These are phyloP conservation scores for Taphrorychus bicolor DNA, from an alignment of 2,888 invertebrate genomes.

Conservation along the genomic window DNA sequence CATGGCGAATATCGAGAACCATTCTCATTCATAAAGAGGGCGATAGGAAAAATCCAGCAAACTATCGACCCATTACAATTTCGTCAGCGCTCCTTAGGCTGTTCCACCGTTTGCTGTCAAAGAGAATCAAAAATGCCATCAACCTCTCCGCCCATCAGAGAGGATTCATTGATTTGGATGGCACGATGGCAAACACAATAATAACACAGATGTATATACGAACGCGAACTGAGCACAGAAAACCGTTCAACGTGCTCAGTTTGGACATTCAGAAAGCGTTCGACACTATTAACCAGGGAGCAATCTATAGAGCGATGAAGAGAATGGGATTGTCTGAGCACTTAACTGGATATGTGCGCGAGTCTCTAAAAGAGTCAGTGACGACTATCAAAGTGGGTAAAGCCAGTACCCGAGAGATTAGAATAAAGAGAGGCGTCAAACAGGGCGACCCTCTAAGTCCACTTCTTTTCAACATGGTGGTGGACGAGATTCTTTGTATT, in stretches of 20 bases:
- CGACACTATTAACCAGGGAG: neutral
- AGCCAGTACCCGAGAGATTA: constrained; percentile 14
- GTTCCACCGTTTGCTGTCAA: neutral
- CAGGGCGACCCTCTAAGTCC: too few species aligned
- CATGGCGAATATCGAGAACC: too few species aligned
- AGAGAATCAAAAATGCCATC: neutral
- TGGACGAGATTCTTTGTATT: too few species aligned
- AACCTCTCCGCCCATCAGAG: too few species aligned
- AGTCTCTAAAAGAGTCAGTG: neutral
- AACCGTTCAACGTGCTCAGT: neutral
- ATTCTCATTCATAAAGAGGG: too few species aligned
- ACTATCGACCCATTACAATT: neutral
- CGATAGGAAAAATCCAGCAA: neutral
- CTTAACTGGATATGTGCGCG: constrained; percentile 2
- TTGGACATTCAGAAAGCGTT: neutral
- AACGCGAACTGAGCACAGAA: neutral
- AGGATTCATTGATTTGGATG: neutral
- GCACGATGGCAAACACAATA: neutral
- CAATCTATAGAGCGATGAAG: constrained; percentile 22
- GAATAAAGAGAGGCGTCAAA: constrained; percentile 49
- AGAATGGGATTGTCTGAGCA: constrained; percentile 26
- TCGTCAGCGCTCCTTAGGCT: neutral
- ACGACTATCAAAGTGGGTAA: constrained; percentile 33
- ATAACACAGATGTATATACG: neutral
- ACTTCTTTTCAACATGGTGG: too few species aligned